Percentiles rank a stretch among this genome's conserved stretches.
These are phyloP conservation scores for Drosophila bifasciata DNA, from an alignment of 1,140 invertebrate species.

Conservation along the genomic window DNA sequence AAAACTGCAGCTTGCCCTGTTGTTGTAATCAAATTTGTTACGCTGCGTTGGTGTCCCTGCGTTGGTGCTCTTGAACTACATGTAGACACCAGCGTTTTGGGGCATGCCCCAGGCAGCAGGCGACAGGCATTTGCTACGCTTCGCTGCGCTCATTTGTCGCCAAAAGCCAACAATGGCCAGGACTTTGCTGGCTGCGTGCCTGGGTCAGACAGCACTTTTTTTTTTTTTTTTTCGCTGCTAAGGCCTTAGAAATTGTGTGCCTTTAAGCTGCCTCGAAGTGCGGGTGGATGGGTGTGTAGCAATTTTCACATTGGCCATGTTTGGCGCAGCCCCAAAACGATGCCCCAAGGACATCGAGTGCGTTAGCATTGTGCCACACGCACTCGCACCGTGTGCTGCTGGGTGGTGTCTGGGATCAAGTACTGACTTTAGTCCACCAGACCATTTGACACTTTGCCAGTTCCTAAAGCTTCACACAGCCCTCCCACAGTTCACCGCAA, in stretches of 20 bases:
- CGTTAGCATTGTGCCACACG: slow-evolving; percentile 45
- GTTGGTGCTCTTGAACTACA: slow-evolving; percentile 27
- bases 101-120: not conserved
- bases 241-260: slow-evolving; percentile 25
- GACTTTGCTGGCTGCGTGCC: slow-evolving; percentile 25
- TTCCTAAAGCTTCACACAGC: not conserved
- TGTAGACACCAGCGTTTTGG: slow-evolving; percentile 1
- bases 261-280: slow-evolving; percentile 36
- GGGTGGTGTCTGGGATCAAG: not conserved
- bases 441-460: not conserved
- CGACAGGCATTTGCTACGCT: slow-evolving; percentile 40
- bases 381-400: slow-evolving; percentile 4
- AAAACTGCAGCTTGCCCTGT: slow-evolving; percentile 24
- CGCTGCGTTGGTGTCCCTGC: slow-evolving; percentile 51
- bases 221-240: not conserved
- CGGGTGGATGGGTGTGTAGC: not conserved
- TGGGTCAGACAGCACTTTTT: slow-evolving; percentile 19
- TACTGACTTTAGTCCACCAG: slow-evolving; percentile 14
- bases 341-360: slow-evolving; percentile 48
- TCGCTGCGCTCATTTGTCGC: slow-evolving; percentile 72
- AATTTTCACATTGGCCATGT: slow-evolving; percentile 49
- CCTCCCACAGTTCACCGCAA: too few species aligned
- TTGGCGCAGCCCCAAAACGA: slow-evolving; percentile 31
- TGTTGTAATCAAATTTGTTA: slow-evolving; percentile 78
- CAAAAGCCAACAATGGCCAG: slow-evolving; percentile 30